Conservation (phyloP, 2,797 vertebrate genomes). For the Lithobates pipiens region DNA sequence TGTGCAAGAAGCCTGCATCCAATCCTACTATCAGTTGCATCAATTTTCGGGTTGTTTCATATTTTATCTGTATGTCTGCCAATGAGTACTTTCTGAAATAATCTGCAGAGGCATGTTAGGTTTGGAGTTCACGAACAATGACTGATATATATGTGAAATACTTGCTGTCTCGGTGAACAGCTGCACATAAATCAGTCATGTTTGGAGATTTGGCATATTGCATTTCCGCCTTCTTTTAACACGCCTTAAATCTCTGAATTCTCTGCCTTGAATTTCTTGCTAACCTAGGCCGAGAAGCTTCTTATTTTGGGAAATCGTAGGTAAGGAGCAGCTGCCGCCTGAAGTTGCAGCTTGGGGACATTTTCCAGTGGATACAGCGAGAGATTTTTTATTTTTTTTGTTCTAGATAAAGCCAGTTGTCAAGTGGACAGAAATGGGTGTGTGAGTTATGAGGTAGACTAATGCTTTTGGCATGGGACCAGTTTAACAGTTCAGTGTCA, state of each 20-base stretch:
- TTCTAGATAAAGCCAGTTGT: slow-evolving; percentile 28
- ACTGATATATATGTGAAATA: background rate
- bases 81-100: background rate
- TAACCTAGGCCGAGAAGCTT: background rate
- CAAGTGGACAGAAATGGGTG: slow-evolving; percentile 33
- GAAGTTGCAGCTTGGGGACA: background rate
- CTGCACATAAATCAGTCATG: background rate
- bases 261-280: slow-evolving; percentile 5
- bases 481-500: slow-evolving; percentile 42
- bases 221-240: slow-evolving; percentile 13
- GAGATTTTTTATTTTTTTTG: slow-evolving; percentile 19
- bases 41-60: background rate
- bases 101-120: background rate
- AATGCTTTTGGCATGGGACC: slow-evolving; percentile 26
- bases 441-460: slow-evolving; percentile 31
- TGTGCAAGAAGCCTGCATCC: no score
- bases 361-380: background rate
- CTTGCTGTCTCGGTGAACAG: slow-evolving; percentile 4
- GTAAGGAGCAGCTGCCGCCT: background rate
- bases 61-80: background rate
- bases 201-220: slow-evolving; percentile 1
- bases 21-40: background rate
- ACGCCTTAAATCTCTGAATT: slow-evolving; percentile 2
- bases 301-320: slow-evolving; percentile 4
- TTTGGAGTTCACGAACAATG: background rate